A percentile compares a stretch with the other conserved stretches of the same genome.
Conservation (phyloP, 2,113 vertebrate species). For the Lophura nycthemera region DNA sequence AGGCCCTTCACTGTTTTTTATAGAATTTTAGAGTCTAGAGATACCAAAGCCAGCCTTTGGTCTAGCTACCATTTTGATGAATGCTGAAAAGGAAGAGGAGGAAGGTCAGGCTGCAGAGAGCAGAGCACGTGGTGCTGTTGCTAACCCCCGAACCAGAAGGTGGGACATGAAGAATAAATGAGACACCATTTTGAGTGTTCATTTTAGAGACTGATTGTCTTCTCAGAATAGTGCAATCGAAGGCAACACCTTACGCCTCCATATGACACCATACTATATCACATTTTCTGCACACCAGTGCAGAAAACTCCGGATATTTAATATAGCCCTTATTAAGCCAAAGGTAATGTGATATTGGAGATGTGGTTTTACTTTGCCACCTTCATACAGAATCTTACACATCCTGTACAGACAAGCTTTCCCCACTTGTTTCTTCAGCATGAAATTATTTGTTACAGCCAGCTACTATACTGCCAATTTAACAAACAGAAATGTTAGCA, state of each 20-base stretch:
- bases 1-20: too few species aligned
- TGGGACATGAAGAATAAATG: background rate
- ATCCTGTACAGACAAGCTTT: background rate
- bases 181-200: background rate
- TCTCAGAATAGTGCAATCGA: background rate
- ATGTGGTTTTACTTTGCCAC: accelerated
- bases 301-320: background rate
- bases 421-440: background rate
- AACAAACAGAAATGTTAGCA: background rate
- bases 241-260: background rate
- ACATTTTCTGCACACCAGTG: background rate
- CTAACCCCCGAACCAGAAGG: background rate
- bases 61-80: background rate
- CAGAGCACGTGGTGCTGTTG: accelerated
- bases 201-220: background rate
- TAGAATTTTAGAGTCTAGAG: background rate
- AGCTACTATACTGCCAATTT: background rate
- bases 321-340: background rate
- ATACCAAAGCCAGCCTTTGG: background rate
- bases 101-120: background rate
- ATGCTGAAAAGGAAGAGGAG: background rate
- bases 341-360: accelerated
- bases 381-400: accelerated
- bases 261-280: background rate
- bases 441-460: background rate